These are phyloP conservation scores for Mercenaria mercenaria DNA, from an alignment of 1,140 invertebrate species.

Conservation along the genomic window DNA sequence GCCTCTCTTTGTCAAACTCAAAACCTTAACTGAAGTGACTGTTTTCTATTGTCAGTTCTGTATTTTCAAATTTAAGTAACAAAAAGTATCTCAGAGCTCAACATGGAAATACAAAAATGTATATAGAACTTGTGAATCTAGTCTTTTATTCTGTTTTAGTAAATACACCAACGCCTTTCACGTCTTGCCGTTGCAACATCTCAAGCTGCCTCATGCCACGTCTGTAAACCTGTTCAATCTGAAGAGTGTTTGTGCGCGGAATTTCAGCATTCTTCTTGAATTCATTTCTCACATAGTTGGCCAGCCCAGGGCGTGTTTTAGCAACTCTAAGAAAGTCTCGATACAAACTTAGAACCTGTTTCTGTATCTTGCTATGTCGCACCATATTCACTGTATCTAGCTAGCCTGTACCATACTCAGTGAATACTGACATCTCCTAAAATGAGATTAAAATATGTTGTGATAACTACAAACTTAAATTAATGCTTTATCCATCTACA, in stretches of 20 bases:
- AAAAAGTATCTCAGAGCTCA: no score
- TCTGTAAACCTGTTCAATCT: constrained; percentile 85
- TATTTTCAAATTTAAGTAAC: no score
- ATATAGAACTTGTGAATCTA: no score
- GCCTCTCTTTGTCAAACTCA: no score
- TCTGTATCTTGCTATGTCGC: constrained; percentile 85
- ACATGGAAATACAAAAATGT: no score
- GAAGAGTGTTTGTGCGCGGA: constrained; percentile 84
- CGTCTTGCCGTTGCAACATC: constrained; percentile 84
- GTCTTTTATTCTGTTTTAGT: constrained; percentile 68
- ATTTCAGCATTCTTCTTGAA: constrained; percentile 82
- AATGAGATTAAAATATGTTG: background rate
- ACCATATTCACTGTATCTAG: constrained; percentile 74
- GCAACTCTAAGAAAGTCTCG: constrained; percentile 85
- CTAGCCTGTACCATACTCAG: no score
- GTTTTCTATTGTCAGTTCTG: no score
- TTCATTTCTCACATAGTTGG: no score
- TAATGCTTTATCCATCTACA: no score
- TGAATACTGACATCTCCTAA: background rate
- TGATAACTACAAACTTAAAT: no score
- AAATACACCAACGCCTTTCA: constrained; percentile 83
- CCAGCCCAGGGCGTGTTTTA: constrained; percentile 85
- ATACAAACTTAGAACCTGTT: constrained; percentile 86
- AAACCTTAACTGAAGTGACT: no score
- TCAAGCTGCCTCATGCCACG: constrained; percentile 85